Evolutionary conservation across 35 echinoderm and acorn worm genomes (phyloP).

Genomic region (Acanthaster planci): DNA sequence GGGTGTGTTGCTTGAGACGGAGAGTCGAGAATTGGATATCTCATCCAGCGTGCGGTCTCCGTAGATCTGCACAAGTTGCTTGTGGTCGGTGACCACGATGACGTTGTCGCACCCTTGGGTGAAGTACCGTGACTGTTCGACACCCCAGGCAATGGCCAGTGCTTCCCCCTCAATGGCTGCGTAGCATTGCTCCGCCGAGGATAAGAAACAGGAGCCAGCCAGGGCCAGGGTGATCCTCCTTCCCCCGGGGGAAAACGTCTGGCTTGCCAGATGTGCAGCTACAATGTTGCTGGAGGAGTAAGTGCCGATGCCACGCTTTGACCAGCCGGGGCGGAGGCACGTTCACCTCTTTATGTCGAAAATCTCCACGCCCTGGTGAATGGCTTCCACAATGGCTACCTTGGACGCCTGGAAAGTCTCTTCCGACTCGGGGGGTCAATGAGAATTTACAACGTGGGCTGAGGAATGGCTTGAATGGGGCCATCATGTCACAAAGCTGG

Average conservation of each 20-base stretch:
- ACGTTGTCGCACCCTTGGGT: neutral
- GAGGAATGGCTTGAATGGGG: slow-evolving; percentile 27
- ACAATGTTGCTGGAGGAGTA: no score
- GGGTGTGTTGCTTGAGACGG: slow-evolving; percentile 4
- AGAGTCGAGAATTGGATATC: no score
- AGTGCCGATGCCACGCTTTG: slow-evolving; percentile 40
- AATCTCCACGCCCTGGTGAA: slow-evolving; percentile 35
- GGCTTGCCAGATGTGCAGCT: no score
- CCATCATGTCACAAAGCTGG: slow-evolving; percentile 20
- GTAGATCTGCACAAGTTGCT: no score
- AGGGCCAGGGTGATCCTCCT: no score
- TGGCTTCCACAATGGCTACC: slow-evolving; percentile 23
- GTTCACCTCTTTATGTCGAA: slow-evolving; percentile 45
- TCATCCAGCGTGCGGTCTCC: no score
- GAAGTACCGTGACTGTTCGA: neutral
- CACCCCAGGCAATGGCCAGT: slow-evolving; percentile 10
- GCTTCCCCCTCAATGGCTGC: no score
- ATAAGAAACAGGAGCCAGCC: no score
- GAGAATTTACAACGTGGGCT: neutral
- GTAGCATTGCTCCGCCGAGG: no score
- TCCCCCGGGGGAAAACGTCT: no score
- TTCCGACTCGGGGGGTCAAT: neutral
- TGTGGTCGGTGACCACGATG: neutral
- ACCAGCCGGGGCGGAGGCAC: slow-evolving; percentile 41
- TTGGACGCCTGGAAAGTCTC: slow-evolving; percentile 39